phyloP scores from a whole-genome alignment of 2,113 vertebrate genomes.

The Jacana jacana region DNA sequence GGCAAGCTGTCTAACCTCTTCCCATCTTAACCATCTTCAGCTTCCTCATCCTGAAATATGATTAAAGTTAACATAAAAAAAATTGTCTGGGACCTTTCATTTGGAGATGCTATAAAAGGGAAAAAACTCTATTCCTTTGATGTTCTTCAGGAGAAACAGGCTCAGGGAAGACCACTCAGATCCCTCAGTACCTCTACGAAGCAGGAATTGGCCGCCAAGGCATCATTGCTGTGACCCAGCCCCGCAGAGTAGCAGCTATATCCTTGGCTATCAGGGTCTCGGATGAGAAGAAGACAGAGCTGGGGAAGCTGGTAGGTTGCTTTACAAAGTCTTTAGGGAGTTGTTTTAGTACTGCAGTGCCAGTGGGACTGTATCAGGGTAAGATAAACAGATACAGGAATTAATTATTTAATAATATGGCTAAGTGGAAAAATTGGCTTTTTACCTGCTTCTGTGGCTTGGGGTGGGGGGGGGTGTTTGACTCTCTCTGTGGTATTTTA shows the following conservation, averaged over 20 bases:
- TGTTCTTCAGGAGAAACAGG: constrained; percentile 88
- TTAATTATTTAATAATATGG: not conserved
- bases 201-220: constrained; percentile 85
- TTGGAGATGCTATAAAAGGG: not conserved
- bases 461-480: not conserved
- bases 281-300: constrained; percentile 87
- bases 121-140: not conserved
- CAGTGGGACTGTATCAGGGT: not conserved
- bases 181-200: constrained; percentile 95
- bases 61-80: not conserved
- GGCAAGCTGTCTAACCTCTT: not conserved
- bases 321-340: not conserved
- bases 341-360: not conserved
- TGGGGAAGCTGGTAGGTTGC: constrained; percentile 87
- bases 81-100: not conserved
- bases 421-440: not conserved
- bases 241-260: constrained; percentile 92
- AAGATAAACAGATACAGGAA: not conserved
- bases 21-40: not conserved
- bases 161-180: constrained; percentile 96
- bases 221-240: constrained; percentile 89
- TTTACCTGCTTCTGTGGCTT: not conserved
- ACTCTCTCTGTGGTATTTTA: not conserved
- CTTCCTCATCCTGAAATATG: not conserved
- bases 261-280: constrained; percentile 92